phyloP scores from a whole-genome alignment of 2,113 vertebrate genomes.

The Perognathus longimembris region DNA sequence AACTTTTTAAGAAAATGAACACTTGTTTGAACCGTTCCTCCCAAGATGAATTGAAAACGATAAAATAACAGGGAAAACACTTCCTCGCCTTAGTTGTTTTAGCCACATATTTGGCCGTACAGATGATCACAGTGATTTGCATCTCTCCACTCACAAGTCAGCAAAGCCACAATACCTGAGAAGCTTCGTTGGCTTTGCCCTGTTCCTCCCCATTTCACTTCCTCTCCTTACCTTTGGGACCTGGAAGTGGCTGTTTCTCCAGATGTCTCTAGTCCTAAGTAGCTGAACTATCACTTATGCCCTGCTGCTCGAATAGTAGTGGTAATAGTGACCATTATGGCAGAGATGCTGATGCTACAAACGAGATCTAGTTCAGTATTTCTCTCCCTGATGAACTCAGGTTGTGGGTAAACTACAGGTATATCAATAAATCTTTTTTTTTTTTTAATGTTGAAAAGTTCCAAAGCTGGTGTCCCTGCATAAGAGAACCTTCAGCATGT shows the following conservation, averaged over 20 bases:
- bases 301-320: neutral
- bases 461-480: neutral
- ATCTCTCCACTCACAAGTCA: neutral
- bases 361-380: neutral
- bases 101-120: neutral
- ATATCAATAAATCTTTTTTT: constrained; percentile 1
- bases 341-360: neutral
- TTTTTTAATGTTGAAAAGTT: neutral
- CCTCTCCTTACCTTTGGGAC: neutral
- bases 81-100: neutral
- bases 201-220: neutral
- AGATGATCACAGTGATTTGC: neutral
- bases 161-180: neutral
- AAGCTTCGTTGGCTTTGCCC: neutral
- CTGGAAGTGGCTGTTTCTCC: neutral
- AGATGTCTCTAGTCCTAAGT: neutral
- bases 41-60: neutral
- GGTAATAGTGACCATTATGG: neutral
- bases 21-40: neutral
- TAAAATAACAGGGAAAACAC: neutral
- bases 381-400: neutral
- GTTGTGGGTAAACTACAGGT: neutral
- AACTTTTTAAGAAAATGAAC: neutral
- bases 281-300: neutral
- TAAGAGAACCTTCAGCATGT: neutral